Percentiles rank a stretch among this genome's conserved stretches.
These are phyloP conservation scores for Eudorcas thomsonii DNA, from an alignment of 2,113 vertebrate species.

Conservation along the genomic window DNA sequence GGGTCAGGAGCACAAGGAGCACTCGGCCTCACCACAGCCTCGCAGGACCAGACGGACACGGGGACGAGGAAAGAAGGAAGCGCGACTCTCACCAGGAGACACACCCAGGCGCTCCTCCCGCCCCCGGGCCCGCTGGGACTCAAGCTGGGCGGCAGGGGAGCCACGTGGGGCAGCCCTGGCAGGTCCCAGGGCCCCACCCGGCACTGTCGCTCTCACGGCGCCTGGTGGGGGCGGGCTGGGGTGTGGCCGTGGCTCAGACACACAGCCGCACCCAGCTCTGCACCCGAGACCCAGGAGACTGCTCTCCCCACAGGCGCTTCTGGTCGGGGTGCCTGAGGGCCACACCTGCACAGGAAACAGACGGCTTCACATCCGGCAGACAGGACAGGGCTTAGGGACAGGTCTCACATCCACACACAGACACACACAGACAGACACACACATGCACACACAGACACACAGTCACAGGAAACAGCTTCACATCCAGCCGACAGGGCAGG, in stretches of 20 bases:
- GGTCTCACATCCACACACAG: too few species aligned
- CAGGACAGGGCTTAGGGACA: not conserved
- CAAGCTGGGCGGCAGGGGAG: fast-evolving
- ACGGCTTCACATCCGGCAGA: fast-evolving
- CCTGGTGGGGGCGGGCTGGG: fast-evolving
- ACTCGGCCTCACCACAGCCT: not conserved
- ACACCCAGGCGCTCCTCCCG: fast-evolving
- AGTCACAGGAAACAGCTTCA: too few species aligned
- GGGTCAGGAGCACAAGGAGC: fast-evolving
- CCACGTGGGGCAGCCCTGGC: not conserved
- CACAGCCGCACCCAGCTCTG: fast-evolving
- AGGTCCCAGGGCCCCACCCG: fast-evolving
- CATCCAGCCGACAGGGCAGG: too few species aligned
- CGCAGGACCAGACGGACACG: fast-evolving
- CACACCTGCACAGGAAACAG: not conserved
- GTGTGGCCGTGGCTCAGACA: fast-evolving
- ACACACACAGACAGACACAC: too few species aligned
- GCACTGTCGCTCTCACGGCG: fast-evolving
- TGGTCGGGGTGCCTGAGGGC: not conserved
- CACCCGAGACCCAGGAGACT: not conserved
- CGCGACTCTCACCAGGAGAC: not conserved
- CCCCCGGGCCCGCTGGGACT: fast-evolving
- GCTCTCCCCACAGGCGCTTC: not conserved
- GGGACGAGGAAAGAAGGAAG: fast-evolving
- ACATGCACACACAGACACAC: too few species aligned